A percentile compares a stretch with the other conserved stretches of the same genome.
Evolutionary conservation across 2,888 invertebrate genomes (phyloP).

Genomic region (Tiliacea citrago): DNA sequence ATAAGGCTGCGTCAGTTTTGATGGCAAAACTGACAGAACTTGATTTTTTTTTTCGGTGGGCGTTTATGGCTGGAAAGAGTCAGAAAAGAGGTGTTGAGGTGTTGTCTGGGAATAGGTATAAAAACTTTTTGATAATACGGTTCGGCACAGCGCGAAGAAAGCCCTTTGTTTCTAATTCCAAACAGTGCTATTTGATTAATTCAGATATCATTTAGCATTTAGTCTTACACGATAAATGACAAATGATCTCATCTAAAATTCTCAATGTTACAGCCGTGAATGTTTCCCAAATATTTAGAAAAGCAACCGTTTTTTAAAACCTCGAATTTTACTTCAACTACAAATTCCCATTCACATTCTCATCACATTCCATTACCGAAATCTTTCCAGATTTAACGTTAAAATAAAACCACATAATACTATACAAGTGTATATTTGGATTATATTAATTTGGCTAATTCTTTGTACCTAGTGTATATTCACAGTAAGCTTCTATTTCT

Average conservation of each 20-base stretch:
- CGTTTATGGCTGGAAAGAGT: neutral
- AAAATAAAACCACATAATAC: conserved; percentile 54
- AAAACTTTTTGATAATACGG: neutral
- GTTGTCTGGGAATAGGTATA: neutral
- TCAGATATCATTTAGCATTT: no score
- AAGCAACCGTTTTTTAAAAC: no score
- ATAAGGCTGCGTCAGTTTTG: conserved; percentile 53
- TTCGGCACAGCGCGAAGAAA: no score
- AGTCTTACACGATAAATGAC: no score
- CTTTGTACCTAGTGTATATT: conserved; percentile 77
- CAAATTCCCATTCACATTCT: no score
- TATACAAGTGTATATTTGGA: conserved; percentile 73
- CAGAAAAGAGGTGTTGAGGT: conserved; percentile 29
- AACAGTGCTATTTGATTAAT: no score
- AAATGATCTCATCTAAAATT: no score
- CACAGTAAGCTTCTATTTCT: conserved; percentile 61
- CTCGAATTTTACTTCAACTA: no score
- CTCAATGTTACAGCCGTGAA: no score
- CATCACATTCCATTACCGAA: no score
- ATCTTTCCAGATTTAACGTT: neutral
- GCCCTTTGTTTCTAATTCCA: no score
- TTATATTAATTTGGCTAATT: conserved; percentile 80
- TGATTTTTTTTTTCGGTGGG: conserved; percentile 24
- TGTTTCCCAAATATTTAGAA: no score
- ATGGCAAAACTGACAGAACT: conserved; percentile 1